These are phyloP conservation scores for Bombus ignitus DNA, from an alignment of 1,140 invertebrate species.

Conservation along the genomic window DNA sequence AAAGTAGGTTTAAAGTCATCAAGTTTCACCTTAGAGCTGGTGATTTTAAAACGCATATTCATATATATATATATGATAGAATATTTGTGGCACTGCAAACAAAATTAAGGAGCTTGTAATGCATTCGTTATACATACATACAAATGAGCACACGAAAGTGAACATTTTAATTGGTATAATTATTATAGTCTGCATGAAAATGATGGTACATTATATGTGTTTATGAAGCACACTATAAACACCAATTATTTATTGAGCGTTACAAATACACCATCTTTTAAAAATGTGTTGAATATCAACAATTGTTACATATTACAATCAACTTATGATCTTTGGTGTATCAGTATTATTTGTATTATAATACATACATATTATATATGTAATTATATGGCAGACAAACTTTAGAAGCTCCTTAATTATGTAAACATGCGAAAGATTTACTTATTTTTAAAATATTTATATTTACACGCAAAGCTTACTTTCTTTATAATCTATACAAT, in stretches of 20 bases:
- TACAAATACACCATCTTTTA: slow-evolving; percentile 53
- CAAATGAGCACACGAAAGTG: slow-evolving; percentile 60
- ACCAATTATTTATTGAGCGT: slow-evolving; percentile 66
- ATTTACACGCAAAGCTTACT: slow-evolving; percentile 80
- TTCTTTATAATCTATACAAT: slow-evolving; percentile 80
- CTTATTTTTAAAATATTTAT: slow-evolving; percentile 77
- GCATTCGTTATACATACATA: slow-evolving; percentile 66
- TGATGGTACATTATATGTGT: slow-evolving; percentile 49
- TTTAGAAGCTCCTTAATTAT: slow-evolving; percentile 78
- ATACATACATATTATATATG: slow-evolving; percentile 56
- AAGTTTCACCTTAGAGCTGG: slow-evolving; percentile 53
- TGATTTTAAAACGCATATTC: slow-evolving; percentile 70
- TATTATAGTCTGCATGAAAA: slow-evolving; percentile 58
- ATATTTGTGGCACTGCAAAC: slow-evolving; percentile 75
- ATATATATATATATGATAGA: slow-evolving; percentile 69
- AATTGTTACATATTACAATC: slow-evolving; percentile 47
- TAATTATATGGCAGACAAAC: slow-evolving; percentile 69
- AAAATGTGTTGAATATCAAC: slow-evolving; percentile 50
- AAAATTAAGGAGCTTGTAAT: slow-evolving; percentile 78
- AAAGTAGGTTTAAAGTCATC: slow-evolving; percentile 71
- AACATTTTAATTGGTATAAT: slow-evolving; percentile 61
- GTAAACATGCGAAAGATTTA: slow-evolving; percentile 74
- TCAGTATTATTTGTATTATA: slow-evolving; percentile 53
- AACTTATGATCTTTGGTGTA: slow-evolving; percentile 66
- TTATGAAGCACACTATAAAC: slow-evolving; percentile 58